A percentile compares a stretch with the other conserved stretches of the same genome.
phyloP scores from a whole-genome alignment of 2,797 vertebrate genomes.

The Myotis daubentonii region DNA sequence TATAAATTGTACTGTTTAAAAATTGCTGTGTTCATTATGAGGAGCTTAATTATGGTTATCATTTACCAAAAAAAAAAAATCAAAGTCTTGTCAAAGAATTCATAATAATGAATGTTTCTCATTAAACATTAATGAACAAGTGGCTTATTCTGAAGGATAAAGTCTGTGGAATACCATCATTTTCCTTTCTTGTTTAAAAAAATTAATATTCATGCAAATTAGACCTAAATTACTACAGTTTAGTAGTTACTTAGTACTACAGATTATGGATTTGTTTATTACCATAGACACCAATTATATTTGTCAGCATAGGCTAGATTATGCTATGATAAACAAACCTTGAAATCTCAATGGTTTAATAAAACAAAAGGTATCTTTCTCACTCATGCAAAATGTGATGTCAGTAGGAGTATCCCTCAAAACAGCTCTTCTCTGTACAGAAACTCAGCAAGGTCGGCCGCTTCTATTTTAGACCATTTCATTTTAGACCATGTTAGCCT shows the following conservation, averaged over 20 bases:
- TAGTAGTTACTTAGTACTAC: conserved; percentile 57
- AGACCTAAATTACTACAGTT: conserved; percentile 78
- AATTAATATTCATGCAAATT: conserved; percentile 84
- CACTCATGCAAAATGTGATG: background rate
- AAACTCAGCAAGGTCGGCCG: background rate
- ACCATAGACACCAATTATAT: conserved; percentile 63
- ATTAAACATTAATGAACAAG: conserved; percentile 83
- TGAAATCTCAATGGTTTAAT: conserved; percentile 38
- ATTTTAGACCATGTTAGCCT: background rate
- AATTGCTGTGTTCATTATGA: conserved; percentile 84
- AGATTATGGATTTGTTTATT: conserved; percentile 77
- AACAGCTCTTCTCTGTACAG: background rate
- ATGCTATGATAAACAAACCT: conserved; percentile 53
- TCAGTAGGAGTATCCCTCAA: background rate
- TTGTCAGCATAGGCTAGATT: conserved; percentile 54
- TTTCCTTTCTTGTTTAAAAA: conserved; percentile 77
- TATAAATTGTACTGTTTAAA: conserved; percentile 85
- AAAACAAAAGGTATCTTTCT: conserved; percentile 52
- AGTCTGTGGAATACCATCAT: conserved; percentile 69
- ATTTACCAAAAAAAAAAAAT: conserved; percentile 78
- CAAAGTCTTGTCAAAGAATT: conserved; percentile 82
- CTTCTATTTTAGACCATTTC: background rate
- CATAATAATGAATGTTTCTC: conserved; percentile 84
- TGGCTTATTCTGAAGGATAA: conserved; percentile 74
- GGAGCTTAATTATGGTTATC: conserved; percentile 85